Conservation (phyloP, 2,797 vertebrate genomes). For the Rousettus madagascariensis region DNA sequence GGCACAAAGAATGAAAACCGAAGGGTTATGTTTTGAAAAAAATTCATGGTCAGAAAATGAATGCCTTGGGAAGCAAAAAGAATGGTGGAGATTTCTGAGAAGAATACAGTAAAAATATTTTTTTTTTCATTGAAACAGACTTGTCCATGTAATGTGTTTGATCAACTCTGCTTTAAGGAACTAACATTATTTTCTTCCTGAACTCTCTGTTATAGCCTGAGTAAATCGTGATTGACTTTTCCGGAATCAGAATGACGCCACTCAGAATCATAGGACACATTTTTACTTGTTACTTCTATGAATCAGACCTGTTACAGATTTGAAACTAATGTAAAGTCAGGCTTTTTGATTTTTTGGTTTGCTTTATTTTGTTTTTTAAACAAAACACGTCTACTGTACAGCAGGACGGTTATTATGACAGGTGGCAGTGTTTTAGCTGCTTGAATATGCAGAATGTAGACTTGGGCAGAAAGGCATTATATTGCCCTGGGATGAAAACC, state of each 20-base stretch:
- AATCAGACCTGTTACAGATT: background rate
- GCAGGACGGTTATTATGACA: background rate
- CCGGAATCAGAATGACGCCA: background rate
- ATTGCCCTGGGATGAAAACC: background rate
- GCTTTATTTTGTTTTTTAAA: background rate
- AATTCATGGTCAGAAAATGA: background rate
- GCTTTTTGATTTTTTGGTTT: background rate
- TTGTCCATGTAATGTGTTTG: background rate
- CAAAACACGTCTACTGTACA: background rate
- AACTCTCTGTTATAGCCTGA: background rate
- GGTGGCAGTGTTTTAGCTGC: background rate
- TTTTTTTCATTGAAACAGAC: background rate
- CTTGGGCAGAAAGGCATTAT: background rate
- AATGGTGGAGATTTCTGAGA: background rate
- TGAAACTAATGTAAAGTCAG: background rate
- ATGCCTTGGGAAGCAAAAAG: constrained; percentile 9
- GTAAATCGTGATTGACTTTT: constrained; percentile 48
- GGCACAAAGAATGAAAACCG: background rate
- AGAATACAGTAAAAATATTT: background rate
- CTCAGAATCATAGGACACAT: constrained; percentile 18
- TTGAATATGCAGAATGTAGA: background rate
- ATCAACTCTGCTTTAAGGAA: background rate
- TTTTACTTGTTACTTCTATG: constrained; percentile 16
- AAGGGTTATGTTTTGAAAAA: constrained; percentile 1
- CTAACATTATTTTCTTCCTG: background rate